Base-by-base conservation (phyloP, 2,113 vertebrate genomes). In the Corydoras sp. region DNA sequence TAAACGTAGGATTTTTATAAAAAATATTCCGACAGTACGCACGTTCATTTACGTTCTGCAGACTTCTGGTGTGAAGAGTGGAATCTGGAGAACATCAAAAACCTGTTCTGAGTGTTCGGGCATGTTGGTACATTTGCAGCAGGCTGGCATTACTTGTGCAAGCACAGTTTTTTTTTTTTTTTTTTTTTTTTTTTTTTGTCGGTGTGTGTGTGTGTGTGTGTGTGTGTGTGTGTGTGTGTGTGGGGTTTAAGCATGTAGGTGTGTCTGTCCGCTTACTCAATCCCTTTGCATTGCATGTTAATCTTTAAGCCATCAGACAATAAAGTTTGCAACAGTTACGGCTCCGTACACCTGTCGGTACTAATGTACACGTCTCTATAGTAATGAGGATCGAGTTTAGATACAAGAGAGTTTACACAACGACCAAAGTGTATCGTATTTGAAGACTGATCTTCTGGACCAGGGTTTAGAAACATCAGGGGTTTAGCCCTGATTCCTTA, bases 1-100 rank as follows among this genome's bases (percentile, higher is more conserved):
- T 43, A 24, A 24, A 24, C 2, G 18, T 24, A 24, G 18, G 18
- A 24, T 43, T 43, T 43, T 5, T 43, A 8, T 43, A 1, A 43
- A 5, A 5, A 43, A 43, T 43, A 43, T 43, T 43, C 35, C 4
- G 4, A 5, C 35, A 0, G 2, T 43, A 43, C 4, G 4, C 35
- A 43, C 35, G 7, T 43, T 43, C 1, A 5, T 43, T 4, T 43
- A 43, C 35, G 35, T 4, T 43, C 7, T 43, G 2, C 35, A 43
- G 35, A 4, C 4, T 8, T 81, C 79, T 75, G 74, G 83, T 81
- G 77, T 68, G 50, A 63, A 48, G 13, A 15, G 15, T 15, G 10
- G 35, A 30, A 64, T 15, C 49, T 61, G 35, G 15, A 9, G 24
- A n/a, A 60, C 30, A 35, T 62, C 35, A 4, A 35, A 60, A 51